These are phyloP conservation scores for Spodoptera litura DNA, from an alignment of 1,140 invertebrate species.

Conservation along the genomic window DNA sequence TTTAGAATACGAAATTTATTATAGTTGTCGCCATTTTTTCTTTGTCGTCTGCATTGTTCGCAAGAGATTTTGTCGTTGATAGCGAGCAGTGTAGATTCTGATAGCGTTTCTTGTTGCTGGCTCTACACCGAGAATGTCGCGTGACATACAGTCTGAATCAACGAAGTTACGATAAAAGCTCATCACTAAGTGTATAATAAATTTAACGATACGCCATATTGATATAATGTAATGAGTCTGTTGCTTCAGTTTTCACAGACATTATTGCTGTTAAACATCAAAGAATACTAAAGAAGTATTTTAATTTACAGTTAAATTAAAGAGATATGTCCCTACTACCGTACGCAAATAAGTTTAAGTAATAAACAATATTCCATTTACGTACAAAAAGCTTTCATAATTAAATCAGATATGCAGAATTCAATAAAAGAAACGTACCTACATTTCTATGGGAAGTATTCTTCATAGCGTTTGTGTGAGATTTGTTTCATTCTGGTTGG, in stretches of 20 bases:
- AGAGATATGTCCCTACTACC: too few relatives aligned
- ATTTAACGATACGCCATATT: conserved; percentile 12
- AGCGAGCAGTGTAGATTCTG: too few relatives aligned
- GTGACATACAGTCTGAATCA: conserved; percentile 8
- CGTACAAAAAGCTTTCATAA: conserved; percentile 1
- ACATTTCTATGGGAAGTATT: conserved; percentile 2
- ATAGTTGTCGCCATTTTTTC: too few relatives aligned
- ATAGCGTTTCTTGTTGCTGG: not conserved
- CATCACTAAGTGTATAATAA: conserved; percentile 26
- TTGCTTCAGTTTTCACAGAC: conserved; percentile 18
- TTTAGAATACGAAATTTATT: too few relatives aligned
- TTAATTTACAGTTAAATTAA: conserved; percentile 1
- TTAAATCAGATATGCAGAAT: conserved; percentile 10
- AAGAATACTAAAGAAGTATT: conserved; percentile 3
- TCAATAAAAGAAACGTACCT: not conserved
- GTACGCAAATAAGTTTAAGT: too few relatives aligned
- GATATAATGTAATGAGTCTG: not conserved
- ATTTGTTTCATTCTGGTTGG: not conserved
- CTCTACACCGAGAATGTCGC: conserved; percentile 4
- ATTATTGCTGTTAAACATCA: conserved; percentile 10
- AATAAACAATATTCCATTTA: too few relatives aligned
- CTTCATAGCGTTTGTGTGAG: too few relatives aligned
- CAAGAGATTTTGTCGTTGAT: too few relatives aligned
- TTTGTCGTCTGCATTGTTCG: not conserved
- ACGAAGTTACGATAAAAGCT: conserved; percentile 28